Conservation (phyloP, 1,140 invertebrate species). For the Ditylenchus dipsaci region DNA sequence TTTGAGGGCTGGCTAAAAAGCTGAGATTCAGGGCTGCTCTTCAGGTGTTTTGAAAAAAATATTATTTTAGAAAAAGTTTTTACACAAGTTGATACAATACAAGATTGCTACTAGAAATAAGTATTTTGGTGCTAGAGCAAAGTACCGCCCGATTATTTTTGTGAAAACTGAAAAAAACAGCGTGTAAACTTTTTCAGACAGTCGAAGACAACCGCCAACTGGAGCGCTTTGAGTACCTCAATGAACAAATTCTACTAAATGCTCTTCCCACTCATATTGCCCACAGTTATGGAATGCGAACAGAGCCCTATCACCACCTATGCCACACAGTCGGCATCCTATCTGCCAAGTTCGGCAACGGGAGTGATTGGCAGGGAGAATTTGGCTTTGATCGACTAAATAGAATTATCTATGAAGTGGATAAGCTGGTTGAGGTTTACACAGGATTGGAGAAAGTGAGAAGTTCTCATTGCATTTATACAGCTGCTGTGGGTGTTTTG, state of each 20-base stretch:
- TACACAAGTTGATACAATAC: no score
- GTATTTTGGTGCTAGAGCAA: no score
- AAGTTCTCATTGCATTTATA: conserved; percentile 47
- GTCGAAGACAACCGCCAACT: conserved; percentile 34
- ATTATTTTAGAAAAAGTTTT: conserved; percentile 11
- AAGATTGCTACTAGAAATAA: no score
- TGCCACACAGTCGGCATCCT: conserved; percentile 43
- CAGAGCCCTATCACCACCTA: conserved; percentile 44
- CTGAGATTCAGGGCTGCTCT: no score
- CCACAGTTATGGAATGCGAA: conserved; percentile 37
- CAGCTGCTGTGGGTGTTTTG: conserved; percentile 51
- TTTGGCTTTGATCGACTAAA: conserved; percentile 43
- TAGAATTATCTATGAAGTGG: conserved; percentile 38
- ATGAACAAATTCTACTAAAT: conserved; percentile 44
- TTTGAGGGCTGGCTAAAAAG: no score
- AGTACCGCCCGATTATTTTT: no score
- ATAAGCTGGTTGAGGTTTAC: conserved; percentile 30
- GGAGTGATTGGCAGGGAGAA: conserved; percentile 43
- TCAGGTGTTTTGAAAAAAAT: no score
- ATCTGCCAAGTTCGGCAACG: conserved; percentile 18
- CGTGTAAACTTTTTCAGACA: conserved; percentile 9
- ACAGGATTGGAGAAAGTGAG: conserved; percentile 52
- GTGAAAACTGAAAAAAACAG: no score
- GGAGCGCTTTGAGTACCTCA: conserved; percentile 43
- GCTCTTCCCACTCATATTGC: conserved; percentile 45